phyloP scores from a whole-genome alignment of 2,113 vertebrate genomes.

The Malurus alboscapulatus region DNA sequence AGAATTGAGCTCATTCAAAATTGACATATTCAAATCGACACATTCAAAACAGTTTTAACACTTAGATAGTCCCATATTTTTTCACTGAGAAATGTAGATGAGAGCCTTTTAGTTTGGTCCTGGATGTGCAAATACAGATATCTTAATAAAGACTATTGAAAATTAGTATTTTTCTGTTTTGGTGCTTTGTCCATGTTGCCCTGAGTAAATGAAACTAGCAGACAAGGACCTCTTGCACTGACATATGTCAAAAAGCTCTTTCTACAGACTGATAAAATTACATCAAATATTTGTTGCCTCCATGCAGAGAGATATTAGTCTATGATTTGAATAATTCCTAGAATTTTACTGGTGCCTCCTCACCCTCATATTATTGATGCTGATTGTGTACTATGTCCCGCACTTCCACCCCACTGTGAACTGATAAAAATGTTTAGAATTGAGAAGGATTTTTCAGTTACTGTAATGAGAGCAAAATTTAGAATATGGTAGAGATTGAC shows the following conservation, averaged over 20 bases:
- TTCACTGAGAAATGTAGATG: neutral
- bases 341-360: neutral
- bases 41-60: neutral
- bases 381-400: neutral
- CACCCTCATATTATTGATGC: neutral
- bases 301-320: neutral
- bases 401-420: neutral
- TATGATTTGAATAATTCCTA: neutral
- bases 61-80: neutral
- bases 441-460: neutral
- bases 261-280: neutral
- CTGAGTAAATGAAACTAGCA: neutral
- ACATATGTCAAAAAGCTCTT: fast-evolving
- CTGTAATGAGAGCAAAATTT: neutral
- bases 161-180: neutral
- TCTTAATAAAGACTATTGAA: neutral
- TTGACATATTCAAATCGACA: too few relatives aligned
- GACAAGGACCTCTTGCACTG: neutral
- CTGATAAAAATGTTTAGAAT: neutral
- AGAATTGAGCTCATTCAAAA: neutral
- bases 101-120: neutral
- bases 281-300: neutral
- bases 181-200: neutral
- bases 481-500: neutral
- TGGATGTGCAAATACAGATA: neutral